A percentile compares a stretch with the other conserved stretches of the same genome.
Evolutionary conservation across 2,888 invertebrate genomes (phyloP).

Genomic region (Apamea monoglypha): DNA sequence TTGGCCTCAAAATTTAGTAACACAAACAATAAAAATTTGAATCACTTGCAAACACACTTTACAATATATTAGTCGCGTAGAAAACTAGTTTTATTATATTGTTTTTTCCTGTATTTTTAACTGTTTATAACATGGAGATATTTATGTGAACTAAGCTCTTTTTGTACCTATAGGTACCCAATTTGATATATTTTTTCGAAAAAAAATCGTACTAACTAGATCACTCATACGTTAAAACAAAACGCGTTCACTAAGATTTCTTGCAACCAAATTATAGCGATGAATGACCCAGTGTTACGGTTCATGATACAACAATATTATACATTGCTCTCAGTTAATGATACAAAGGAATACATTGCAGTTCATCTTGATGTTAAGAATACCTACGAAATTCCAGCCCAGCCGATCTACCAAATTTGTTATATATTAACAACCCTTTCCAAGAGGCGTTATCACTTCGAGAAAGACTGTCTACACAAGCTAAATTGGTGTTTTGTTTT

Average conservation of each 20-base stretch:
- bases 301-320: neutral
- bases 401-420: neutral
- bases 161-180: neutral
- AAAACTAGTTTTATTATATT: slow-evolving; percentile 7
- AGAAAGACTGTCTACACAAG: neutral
- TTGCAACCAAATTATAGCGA: neutral
- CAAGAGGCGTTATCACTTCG: too few species aligned
- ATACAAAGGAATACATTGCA: neutral
- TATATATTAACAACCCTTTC: too few species aligned
- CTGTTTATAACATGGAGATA: neutral
- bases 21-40: neutral
- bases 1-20: neutral
- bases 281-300: neutral
- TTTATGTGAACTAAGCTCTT: neutral
- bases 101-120: neutral
- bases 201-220: neutral
- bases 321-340: too few species aligned
- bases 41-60: neutral
- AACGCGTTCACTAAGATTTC: neutral
- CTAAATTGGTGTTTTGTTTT: slow-evolving; percentile 9
- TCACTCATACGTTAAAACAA: neutral
- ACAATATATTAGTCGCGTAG: neutral
- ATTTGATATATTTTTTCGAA: neutral
- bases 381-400: neutral
- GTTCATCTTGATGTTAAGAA: too few species aligned